Base-by-base conservation (phyloP, 2,888 invertebrate genomes). In the Entomobrya proxima region DNA sequence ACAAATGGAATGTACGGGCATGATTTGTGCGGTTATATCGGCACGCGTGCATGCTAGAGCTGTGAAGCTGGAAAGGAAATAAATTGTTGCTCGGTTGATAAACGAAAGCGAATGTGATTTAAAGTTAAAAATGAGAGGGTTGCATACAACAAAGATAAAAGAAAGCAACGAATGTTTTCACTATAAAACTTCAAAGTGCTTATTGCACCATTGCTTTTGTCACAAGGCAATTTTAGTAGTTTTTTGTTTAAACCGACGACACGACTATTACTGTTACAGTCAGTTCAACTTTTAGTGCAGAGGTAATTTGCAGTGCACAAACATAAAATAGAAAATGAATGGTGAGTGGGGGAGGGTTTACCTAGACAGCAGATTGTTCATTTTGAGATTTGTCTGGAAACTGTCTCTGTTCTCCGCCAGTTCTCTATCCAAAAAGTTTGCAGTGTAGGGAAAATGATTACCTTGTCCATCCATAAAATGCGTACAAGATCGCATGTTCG, bases 51-150 rank as follows among this genome's bases (percentile, higher is more conserved):
- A 55, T 27, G 55, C n/a, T 27, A 55, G 21, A 13, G n/a, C 6
- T 40, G 40, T 30, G 21, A 75, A 75, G 58, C 58, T 76, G 76
- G 58, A 76, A 55, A 24, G 27, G 24, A 58, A 76, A 76, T 76
- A 58, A 76, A 76, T 76, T 76, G 76, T 35, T 18, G 3, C 50
- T 3, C 55, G 21, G 11, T 21, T 1, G 27, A 55, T 15, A 55
- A 2, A 52, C 18, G 50, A 50, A 50, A 50, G 18, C 50, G 6
- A 52, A 15, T 52, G 50, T 35, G 50, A 47, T 74, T 74, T 52
- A 32, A 50, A 35, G 52, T 74, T 47, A 74, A 74, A 74, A 21
- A 50, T 24, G 27, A 30, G 40, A 18, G 13, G 32, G 35, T 13
- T 32, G 24, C 27, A 52, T 5, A 18, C 21, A 2, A 4, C 18